Conservation (phyloP, 1,140 invertebrate genomes). For the Aphis craccivora region DNA sequence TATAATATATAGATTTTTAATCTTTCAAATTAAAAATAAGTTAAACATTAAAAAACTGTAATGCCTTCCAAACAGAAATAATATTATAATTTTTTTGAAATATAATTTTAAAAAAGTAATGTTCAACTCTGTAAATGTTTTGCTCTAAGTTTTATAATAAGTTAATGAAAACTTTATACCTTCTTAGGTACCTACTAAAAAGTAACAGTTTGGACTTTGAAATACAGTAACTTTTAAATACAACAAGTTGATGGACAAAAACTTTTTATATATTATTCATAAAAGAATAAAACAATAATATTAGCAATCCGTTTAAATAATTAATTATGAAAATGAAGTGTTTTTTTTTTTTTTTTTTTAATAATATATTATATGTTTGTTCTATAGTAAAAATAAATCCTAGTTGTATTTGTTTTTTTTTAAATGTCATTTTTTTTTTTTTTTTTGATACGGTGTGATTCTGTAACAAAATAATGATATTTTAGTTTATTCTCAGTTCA, state of each 20-base stretch:
- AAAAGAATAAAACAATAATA: background rate
- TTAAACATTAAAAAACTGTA: background rate
- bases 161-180: constrained; percentile 22
- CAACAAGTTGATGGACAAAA: background rate
- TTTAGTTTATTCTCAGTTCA: too few relatives aligned
- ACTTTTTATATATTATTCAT: background rate
- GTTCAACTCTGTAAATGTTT: background rate
- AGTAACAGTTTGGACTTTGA: background rate
- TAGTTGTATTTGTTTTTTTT: background rate
- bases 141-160: background rate
- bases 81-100: background rate
- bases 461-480: background rate
- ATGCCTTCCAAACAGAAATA: background rate
- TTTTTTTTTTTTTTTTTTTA: background rate
- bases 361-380: too few relatives aligned
- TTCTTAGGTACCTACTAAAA: background rate
- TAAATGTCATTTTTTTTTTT: background rate
- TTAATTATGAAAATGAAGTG: background rate
- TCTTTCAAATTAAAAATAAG: background rate
- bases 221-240: background rate
- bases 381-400: background rate
- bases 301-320: constrained; percentile 1
- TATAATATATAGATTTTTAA: background rate
- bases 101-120: background rate
- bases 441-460: background rate